Conservation (phyloP, 2,113 vertebrate genomes). For the Colistium nudipinnis region DNA sequence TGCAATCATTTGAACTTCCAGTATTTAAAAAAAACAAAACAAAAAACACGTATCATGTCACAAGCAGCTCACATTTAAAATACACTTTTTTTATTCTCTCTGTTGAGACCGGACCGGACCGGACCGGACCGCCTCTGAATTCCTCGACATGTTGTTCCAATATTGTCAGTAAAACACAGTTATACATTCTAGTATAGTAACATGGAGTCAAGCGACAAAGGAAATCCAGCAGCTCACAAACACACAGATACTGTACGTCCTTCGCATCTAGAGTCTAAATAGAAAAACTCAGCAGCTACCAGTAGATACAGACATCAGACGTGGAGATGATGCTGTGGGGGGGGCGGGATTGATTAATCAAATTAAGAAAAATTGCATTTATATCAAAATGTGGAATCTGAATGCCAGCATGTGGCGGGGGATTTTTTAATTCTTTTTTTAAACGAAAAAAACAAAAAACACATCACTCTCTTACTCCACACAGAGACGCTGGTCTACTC, state of each 20-base stretch:
- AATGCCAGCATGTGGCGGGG: too few relatives aligned
- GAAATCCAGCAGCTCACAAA: slow-evolving; percentile 63
- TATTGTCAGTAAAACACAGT: slow-evolving; percentile 34
- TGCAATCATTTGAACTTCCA: slow-evolving; percentile 61
- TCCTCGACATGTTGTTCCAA: slow-evolving; percentile 58
- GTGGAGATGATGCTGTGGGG: slow-evolving; percentile 4
- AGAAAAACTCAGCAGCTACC: slow-evolving; percentile 62
- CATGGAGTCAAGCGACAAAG: slow-evolving; percentile 48
- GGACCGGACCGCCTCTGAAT: slow-evolving; percentile 45
- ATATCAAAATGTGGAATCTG: slow-evolving; percentile 24
- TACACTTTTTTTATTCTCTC: slow-evolving; percentile 26
- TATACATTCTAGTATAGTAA: slow-evolving; percentile 45
- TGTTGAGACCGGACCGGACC: slow-evolving; percentile 43
- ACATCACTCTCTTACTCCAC: too few relatives aligned
- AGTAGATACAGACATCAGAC: slow-evolving; percentile 37
- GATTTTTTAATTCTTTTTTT: too few relatives aligned
- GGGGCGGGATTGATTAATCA: slow-evolving; percentile 26
- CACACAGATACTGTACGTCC: slow-evolving; percentile 35
- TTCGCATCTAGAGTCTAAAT: slow-evolving; percentile 44
- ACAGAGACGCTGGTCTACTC: slow-evolving; percentile 7
- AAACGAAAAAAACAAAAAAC: too few relatives aligned
- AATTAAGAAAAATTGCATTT: slow-evolving; percentile 10
- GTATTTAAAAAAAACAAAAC: slow-evolving; percentile 71
- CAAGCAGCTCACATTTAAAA: slow-evolving; percentile 62
- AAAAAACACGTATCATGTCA: slow-evolving; percentile 60